Conservation (phyloP, 2,888 invertebrate genomes). For the Tinea trinotella region DNA sequence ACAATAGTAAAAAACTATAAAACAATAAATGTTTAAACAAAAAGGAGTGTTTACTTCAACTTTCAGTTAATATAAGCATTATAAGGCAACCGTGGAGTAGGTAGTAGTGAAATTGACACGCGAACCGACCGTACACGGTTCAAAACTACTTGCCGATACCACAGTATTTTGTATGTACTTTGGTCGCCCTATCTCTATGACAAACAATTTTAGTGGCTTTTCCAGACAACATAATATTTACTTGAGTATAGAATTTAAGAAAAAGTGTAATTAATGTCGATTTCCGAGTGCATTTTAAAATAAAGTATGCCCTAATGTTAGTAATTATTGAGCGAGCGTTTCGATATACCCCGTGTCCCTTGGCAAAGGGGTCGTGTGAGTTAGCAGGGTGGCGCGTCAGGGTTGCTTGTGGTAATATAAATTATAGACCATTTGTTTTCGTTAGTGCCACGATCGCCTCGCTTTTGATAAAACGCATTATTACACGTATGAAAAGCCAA, state of each 20-base stretch:
- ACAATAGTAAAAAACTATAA: neutral
- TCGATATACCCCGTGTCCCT: neutral
- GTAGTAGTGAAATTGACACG: too few relatives aligned
- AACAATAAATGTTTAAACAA: neutral
- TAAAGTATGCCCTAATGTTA: neutral
- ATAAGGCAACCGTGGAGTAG: too few relatives aligned
- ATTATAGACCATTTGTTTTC: conserved; percentile 46
- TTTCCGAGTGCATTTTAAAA: neutral
- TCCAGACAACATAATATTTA: too few relatives aligned
- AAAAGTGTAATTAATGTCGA: too few relatives aligned
- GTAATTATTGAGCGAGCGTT: conserved; percentile 10
- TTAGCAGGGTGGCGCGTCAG: conserved; percentile 5
- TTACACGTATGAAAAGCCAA: conserved; percentile 23
- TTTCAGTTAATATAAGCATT: neutral
- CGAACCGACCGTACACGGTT: too few relatives aligned
- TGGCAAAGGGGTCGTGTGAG: conserved; percentile 5
- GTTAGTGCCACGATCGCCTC: conserved; percentile 30
- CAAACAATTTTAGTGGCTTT: too few relatives aligned
- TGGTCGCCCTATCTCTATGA: too few relatives aligned
- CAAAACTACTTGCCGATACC: too few relatives aligned
- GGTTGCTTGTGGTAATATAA: conserved; percentile 9
- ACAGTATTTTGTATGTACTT: too few relatives aligned
- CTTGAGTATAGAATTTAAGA: too few relatives aligned
- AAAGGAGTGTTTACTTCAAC: neutral
- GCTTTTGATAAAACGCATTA: conserved; percentile 35